A percentile compares a stretch with the other conserved stretches of the same genome.
These are phyloP conservation scores for Amphilophus citrinellus DNA, from an alignment of 2,113 vertebrate species.

Conservation along the genomic window DNA sequence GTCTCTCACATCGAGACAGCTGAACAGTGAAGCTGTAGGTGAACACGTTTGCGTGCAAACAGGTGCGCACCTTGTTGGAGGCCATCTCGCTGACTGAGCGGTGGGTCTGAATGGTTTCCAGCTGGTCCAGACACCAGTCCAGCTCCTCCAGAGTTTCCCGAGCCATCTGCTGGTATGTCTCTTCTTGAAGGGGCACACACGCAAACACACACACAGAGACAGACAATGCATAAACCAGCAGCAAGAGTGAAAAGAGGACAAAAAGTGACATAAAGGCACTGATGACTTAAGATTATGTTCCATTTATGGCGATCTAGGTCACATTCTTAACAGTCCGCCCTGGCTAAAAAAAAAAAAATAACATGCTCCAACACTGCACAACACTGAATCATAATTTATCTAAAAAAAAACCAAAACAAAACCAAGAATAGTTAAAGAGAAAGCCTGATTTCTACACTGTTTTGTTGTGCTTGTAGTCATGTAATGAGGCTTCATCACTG, in stretches of 20 bases:
- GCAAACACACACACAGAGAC: background rate
- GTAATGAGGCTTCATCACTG: background rate
- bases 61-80: constrained; percentile 85
- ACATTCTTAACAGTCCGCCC: background rate
- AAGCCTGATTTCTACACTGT: too few relatives aligned
- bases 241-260: background rate
- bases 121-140: constrained; percentile 94
- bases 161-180: constrained; percentile 93
- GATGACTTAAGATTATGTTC: background rate
- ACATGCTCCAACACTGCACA: background rate
- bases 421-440: background rate
- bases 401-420: background rate
- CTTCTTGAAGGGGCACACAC: constrained; percentile 79
- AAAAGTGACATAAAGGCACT: background rate
- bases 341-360: background rate
- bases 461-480: background rate
- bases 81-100: constrained; percentile 96
- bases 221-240: background rate
- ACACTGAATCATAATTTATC: background rate
- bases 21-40: background rate
- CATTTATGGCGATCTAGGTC: background rate
- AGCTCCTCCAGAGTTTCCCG: constrained; percentile 92
- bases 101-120: constrained; percentile 93
- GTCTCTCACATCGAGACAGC: background rate
- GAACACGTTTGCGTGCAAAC: constrained; percentile 21